Conservation (phyloP, 2,888 invertebrate genomes). For the Corbicula japonica region DNA sequence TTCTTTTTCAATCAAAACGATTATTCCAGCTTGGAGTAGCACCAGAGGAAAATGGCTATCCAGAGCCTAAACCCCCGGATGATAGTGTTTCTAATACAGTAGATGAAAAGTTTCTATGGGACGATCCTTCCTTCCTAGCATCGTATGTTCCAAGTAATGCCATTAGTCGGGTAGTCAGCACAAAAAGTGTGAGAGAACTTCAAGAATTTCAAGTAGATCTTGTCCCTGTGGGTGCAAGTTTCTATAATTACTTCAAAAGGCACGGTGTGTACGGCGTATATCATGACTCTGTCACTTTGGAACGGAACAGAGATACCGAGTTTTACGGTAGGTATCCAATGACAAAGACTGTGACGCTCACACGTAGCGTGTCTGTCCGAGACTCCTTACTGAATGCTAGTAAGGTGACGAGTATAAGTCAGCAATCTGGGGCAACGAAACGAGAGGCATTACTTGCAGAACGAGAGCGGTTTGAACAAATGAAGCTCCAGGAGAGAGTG, state of each 20-base stretch:
- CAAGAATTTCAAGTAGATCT: conserved; percentile 8
- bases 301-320: not conserved
- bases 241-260: conserved; percentile 32
- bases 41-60: conserved; percentile 32
- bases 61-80: conserved; percentile 22
- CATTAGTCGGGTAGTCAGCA: not conserved
- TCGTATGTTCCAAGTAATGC: not conserved
- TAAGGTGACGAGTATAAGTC: not conserved
- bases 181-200: conserved; percentile 1
- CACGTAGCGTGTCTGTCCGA: conserved; percentile 3
- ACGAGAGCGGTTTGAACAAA: conserved; percentile 38
- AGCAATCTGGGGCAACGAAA: conserved; percentile 8
- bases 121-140: not conserved
- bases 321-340: not conserved
- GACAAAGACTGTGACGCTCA: conserved; percentile 9
- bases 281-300: not conserved
- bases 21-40: conserved; percentile 24
- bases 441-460: conserved; percentile 48
- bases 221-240: conserved; percentile 44
- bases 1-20: not conserved
- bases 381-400: not conserved
- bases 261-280: not conserved
- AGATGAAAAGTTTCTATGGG: not conserved
- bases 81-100: not conserved
- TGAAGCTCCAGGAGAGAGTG: not conserved